Evolutionary conservation across 2,797 vertebrate genomes (phyloP).

Genomic region (Pangasius larnaudii): DNA sequence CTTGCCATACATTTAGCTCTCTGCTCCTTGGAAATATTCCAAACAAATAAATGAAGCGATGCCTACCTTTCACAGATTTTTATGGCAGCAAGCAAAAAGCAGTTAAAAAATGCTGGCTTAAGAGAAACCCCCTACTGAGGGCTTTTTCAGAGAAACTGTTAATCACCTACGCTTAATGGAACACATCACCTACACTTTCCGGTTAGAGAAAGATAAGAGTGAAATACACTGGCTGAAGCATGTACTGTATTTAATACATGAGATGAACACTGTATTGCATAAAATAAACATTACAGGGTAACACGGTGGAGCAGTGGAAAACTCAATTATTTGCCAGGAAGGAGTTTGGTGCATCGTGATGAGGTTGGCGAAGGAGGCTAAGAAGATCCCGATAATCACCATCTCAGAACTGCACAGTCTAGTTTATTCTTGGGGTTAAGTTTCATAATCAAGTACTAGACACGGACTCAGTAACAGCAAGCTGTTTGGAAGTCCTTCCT

Average conservation of each 20-base stretch:
- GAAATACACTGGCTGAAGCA: neutral
- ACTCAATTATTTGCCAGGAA: neutral
- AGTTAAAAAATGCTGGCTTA: constrained; percentile 21
- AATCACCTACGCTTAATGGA: constrained; percentile 31
- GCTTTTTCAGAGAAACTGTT: constrained; percentile 29
- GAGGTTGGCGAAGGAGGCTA: neutral
- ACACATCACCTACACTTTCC: constrained; percentile 22
- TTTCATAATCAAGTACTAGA: neutral
- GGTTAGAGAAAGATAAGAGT: neutral
- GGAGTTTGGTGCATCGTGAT: neutral
- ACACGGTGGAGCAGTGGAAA: no score
- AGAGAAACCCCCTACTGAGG: constrained; percentile 24
- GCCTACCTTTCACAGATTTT: constrained; percentile 17
- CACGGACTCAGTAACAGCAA: neutral
- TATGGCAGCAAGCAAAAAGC: constrained; percentile 21
- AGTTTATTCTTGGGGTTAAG: neutral
- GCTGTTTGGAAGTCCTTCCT: neutral
- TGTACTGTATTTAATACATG: neutral
- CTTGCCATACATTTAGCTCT: constrained; percentile 3
- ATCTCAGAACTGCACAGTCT: no score
- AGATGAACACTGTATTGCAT: neutral
- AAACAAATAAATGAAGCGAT: constrained; percentile 25
- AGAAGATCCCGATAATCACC: neutral
- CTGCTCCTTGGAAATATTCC: constrained; percentile 19
- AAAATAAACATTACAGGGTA: neutral